These are phyloP conservation scores for Coracopsis vasa DNA, from an alignment of 2,113 vertebrate genomes.

Conservation along the genomic window DNA sequence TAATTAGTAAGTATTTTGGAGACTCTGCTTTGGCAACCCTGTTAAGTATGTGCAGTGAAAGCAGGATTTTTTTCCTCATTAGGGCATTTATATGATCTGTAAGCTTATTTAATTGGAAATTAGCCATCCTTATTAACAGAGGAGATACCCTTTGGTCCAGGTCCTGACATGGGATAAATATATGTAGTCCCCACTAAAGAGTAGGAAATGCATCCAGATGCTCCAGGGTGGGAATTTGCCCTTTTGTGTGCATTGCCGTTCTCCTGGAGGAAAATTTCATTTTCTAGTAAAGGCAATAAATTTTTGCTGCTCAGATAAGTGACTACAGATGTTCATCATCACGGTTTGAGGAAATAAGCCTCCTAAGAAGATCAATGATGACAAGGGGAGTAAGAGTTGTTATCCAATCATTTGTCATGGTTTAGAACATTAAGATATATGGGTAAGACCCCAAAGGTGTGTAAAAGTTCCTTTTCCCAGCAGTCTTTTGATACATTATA, in stretches of 20 bases:
- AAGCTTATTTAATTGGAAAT: constrained; percentile 51
- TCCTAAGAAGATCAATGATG: constrained; percentile 67
- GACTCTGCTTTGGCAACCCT: constrained; percentile 13
- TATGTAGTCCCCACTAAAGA: background rate
- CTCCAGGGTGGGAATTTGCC: constrained; percentile 27
- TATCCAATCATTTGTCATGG: constrained; percentile 68
- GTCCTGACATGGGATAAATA: background rate
- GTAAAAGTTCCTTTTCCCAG: constrained; percentile 27
- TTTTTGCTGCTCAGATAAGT: constrained; percentile 63
- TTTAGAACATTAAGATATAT: constrained; percentile 60
- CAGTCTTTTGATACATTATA: background rate
- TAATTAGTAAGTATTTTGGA: constrained; percentile 52
- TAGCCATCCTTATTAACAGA: constrained; percentile 32
- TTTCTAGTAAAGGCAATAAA: constrained; percentile 66
- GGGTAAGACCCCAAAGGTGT: constrained; percentile 14
- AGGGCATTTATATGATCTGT: constrained; percentile 22
- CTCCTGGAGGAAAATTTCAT: constrained; percentile 61
- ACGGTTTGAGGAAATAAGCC: constrained; percentile 66
- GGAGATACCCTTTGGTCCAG: constrained; percentile 4
- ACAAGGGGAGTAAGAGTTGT: constrained; percentile 64
- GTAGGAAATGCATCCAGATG: background rate
- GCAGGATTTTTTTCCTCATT: constrained; percentile 24
- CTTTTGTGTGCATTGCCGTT: constrained; percentile 51
- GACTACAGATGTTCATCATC: constrained; percentile 68
- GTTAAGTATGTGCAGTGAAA: constrained; percentile 41